Percentiles rank a stretch among this genome's conserved stretches.
phyloP scores from a whole-genome alignment of 2,113 vertebrate genomes.

The Okapia johnstoni region DNA sequence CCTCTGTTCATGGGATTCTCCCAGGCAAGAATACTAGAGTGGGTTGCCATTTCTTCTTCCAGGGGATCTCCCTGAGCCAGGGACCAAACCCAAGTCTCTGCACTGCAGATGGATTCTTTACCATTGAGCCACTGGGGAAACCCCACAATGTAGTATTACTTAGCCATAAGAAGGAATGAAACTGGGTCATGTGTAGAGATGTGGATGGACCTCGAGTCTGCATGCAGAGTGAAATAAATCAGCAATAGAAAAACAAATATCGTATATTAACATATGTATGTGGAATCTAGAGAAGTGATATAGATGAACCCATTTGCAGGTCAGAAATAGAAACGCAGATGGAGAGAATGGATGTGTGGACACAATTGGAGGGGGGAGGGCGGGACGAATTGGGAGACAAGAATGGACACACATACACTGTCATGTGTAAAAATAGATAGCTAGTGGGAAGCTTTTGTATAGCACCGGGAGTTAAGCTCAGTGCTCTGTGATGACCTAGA shows the following conservation, averaged over 20 bases:
- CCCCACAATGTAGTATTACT: background rate
- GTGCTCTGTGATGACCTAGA: background rate
- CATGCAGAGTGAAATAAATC: background rate
- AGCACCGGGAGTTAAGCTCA: background rate
- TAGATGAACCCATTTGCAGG: background rate
- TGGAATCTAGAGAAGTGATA: background rate
- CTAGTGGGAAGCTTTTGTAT: background rate
- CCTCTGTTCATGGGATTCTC: background rate
- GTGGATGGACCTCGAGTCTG: background rate
- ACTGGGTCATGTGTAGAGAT: background rate
- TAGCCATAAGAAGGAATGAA: background rate
- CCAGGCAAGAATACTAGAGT: background rate
- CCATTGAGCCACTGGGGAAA: background rate
- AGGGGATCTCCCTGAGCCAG: background rate
- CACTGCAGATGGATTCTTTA: background rate
- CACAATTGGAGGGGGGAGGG: background rate
- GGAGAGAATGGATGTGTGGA: background rate
- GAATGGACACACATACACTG: background rate
- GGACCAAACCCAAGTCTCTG: background rate
- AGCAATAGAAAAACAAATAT: background rate
- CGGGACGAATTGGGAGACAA: background rate
- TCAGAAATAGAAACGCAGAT: background rate
- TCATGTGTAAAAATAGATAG: background rate
- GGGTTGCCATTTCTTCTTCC: background rate
- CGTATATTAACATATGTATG: background rate